Evolutionary conservation across 2,888 invertebrate genomes (phyloP).

Genomic region (Loripinus fragilis): DNA sequence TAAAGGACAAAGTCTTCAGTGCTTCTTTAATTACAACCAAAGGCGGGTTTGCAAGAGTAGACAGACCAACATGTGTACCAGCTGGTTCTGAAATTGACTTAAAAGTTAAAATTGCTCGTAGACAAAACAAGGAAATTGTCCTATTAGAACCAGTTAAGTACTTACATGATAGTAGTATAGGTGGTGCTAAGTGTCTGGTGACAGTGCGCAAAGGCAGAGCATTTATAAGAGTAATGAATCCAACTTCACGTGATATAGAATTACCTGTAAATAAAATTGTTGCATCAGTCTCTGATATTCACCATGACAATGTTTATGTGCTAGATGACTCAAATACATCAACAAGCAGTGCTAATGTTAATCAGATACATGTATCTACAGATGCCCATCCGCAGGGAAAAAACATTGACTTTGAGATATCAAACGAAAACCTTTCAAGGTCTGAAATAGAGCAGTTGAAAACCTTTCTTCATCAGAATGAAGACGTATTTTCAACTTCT

Average conservation of each 20-base stretch:
- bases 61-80: not conserved
- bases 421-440: too few species aligned
- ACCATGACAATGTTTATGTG: too few species aligned
- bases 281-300: too few species aligned
- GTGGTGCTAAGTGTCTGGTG: slow-evolving; percentile 14
- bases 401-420: too few species aligned
- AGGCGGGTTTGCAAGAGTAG: not conserved
- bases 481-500: slow-evolving; percentile 29
- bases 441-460: not conserved
- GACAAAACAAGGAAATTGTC: slow-evolving; percentile 15
- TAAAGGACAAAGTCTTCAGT: too few species aligned
- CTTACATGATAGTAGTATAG: slow-evolving; percentile 6
- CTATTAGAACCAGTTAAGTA: slow-evolving; percentile 20
- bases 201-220: slow-evolving; percentile 3
- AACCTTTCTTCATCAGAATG: slow-evolving; percentile 18
- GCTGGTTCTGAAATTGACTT: not conserved
- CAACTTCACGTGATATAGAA: too few species aligned
- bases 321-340: too few species aligned
- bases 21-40: too few species aligned
- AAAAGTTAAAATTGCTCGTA: not conserved
- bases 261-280: too few species aligned
- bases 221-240: slow-evolving; percentile 13
- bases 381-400: too few species aligned
- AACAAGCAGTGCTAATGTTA: not conserved
- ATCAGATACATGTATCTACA: too few species aligned